Base-by-base conservation (phyloP, 2,888 invertebrate genomes). In the Drosophila picticornis region DNA sequence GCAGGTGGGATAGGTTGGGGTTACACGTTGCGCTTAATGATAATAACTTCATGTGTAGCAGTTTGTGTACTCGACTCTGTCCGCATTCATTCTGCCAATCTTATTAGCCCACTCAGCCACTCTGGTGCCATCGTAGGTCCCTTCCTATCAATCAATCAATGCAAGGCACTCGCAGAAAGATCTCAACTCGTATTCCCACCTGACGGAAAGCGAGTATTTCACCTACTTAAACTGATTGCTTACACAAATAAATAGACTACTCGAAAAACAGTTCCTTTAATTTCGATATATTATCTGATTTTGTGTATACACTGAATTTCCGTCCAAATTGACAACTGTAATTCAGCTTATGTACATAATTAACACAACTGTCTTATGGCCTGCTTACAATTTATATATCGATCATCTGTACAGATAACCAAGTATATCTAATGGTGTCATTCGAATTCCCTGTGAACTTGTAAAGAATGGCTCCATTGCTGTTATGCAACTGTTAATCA, bases 1-100 rank as follows among this genome's bases (percentile, higher is more conserved):
- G 34, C 36, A n/a, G 27, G 4, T 5, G 32, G 2, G 36, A 9
- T 11, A 16, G 25, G 16, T 25, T 40, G 7, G 29, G 48, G 58
- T 43, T 50, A 50, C 57, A 58, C 59, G 40, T 63, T 66, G 43
- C 63, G 16, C 67, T 68, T 74, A 75, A 74, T 74, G 68, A 55
- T 63, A 56, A 25, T 56, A 57, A 46, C 65, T 34, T 36, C 29
- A 31, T 31, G 57, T 40, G 29, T 25, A n/a, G 9, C 53, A 43
- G 4, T 10, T 31, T 22, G 31, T 52, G 29, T 34, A 27, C 36
- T 19, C 3, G 9, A 11, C 34, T 34, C 34, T 34, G 34, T 16
- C 34, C 34, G 34, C 34, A 13, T 16, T 34, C 34, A 34, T 13
- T 22, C 7, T 7, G 38, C 13, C 53, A 11, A 25, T 46, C 31